Base-by-base conservation (phyloP, 2,888 invertebrate species). In the Parnassius mnemosyne region DNA sequence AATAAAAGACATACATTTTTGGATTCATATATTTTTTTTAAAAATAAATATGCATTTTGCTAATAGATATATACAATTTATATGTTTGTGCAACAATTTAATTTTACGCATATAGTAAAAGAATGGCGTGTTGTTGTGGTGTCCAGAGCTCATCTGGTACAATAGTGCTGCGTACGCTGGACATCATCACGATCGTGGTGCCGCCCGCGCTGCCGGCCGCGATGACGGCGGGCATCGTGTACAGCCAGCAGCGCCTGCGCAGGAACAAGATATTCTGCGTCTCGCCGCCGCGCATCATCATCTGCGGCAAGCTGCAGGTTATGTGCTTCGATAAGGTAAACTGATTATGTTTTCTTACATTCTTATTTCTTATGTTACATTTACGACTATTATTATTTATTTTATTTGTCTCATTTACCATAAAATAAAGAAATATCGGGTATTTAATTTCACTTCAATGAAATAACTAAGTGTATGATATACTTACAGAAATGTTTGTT, bases 121-220 rank as follows among this genome's bases (percentile, higher is more conserved):
- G 34, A 13, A 47, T 56, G 1, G 9, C n/a, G 46, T 11, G 16
- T 34, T 52, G 47, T 51, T 72, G 16, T 16, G 16, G 16, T 16
- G 16, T 74, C 1, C 76, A 94, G 94, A 92, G 92, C 60, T 76
- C 78, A 2, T 66, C 93, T 46, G 90, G 91, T 69, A 93, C 93
- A 62, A 95, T 97, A 71, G 84, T 96, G 3, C 87, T 97, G 49
- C 94, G 97, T 57, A 95, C 96, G 1, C 87, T 98, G 69, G 98
- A 98, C 80, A 95, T 98, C 61, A 95, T 98, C 68, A 98, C 98
- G 0, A 97, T 98, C 70, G 97, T 97, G 10, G 96, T 98, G 20
- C 98, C 98, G 0, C 98, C 98, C 5, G 97, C 98, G 10, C 85
- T 98, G 52, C 98, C 98, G 9, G 97, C 96, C 60, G 96, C 96